phyloP scores from a whole-genome alignment of 2,113 vertebrate genomes.

The Petaurus breviceps region DNA sequence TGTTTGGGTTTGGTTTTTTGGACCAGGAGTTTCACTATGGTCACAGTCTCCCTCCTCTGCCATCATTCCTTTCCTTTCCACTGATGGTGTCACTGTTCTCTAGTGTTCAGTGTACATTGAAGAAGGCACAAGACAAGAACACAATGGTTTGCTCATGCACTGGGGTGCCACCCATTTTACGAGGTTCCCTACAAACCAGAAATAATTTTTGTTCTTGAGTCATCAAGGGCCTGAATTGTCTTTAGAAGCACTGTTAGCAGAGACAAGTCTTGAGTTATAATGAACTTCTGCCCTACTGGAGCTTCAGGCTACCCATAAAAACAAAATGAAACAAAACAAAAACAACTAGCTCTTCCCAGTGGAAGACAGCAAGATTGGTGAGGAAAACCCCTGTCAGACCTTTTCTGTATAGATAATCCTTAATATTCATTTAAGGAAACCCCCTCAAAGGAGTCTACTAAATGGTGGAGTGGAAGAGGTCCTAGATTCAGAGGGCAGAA shows the following conservation, averaged over 20 bases:
- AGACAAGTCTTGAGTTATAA: background rate
- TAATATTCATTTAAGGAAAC: background rate
- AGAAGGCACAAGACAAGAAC: background rate
- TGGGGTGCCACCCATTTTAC: background rate
- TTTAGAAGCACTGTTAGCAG: background rate
- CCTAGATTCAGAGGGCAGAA: background rate
- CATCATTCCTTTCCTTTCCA: background rate
- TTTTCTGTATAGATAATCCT: background rate
- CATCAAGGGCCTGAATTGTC: background rate
- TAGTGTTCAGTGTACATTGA: background rate
- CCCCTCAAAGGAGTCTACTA: background rate
- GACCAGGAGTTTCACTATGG: background rate
- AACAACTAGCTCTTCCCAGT: background rate
- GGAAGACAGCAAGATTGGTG: background rate
- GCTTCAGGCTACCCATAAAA: background rate
- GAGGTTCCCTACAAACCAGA: background rate
- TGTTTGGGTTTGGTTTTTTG: background rate
- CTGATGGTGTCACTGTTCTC: background rate
- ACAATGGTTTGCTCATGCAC: conserved; percentile 18
- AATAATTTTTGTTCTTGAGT: background rate
- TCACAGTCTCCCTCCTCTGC: background rate
- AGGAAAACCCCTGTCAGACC: background rate
- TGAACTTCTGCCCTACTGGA: background rate
- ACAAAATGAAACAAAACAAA: background rate
- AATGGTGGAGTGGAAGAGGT: background rate